Base-by-base conservation (phyloP, 2,888 invertebrate species). In the Holacanthella duospinosa region DNA sequence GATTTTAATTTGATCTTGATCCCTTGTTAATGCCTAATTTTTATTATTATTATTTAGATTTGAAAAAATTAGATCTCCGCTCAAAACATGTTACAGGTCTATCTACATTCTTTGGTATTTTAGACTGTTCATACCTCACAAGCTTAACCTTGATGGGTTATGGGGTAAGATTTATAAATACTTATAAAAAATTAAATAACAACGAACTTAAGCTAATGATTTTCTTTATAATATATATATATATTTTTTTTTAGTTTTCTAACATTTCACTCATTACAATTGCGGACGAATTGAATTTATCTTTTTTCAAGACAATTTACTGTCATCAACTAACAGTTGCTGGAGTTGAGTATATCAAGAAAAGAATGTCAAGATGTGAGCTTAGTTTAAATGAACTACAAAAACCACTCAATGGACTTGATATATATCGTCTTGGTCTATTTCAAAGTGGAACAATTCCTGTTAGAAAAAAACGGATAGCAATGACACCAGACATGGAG, bases 401-500 rank as follows among this genome's bases (percentile, higher is more conserved):
- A 21, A 9, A 9, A 48, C 48, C 48, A 4, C 28, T 55, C 48
- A 48, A 48, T 48, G 48, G 48, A 9, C 48, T 48, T 21, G 48
- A 48, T 21, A 48, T 48, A 4, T 48, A 48, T 21, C 48, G 48
- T 48, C 48, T 48, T 21, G 48, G 48, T 21, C 21, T 48, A 9
- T 48, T 48, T 48, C 48, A 48, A 21, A 48, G 48, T 21, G 48
- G 48, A n/a, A 48, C 48, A 48, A 21, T 48, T 21, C 48, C 48
- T 4, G 21, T 48, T 21, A 9, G 48, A 4, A 48, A 48, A 21
- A 9, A 21, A n/a, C n/a, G n/a, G n/a, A n/a, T n/a, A n/a, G n/a
- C n/a, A n/a, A n/a, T n/a, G n/a, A n/a, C n/a, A n/a, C n/a, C n/a
- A n/a, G n/a, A n/a, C n/a, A n/a, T n/a, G n/a, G n/a, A n/a, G n/a